These are phyloP conservation scores for Rattus rattus DNA, from an alignment of 2,113 vertebrate genomes.

Conservation along the genomic window DNA sequence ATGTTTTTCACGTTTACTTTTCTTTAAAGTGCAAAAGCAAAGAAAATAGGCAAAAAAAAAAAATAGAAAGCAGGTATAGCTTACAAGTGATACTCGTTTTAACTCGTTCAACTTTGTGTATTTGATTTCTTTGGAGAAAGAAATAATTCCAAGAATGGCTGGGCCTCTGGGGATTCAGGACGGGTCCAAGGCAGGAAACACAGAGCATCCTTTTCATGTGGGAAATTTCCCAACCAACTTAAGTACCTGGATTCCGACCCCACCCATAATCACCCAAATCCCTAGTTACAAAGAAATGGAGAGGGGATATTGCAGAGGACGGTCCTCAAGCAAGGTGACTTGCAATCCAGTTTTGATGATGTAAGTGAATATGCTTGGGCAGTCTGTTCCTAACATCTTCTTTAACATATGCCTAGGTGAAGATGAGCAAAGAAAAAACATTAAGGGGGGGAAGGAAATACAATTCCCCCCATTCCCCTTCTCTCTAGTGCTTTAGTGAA, in stretches of 20 bases:
- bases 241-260: constrained; percentile 11
- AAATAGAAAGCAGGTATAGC: neutral
- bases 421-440: constrained; percentile 34
- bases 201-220: neutral
- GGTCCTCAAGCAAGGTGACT: constrained; percentile 41
- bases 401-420: constrained; percentile 15
- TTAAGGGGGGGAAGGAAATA: neutral
- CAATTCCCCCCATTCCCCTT: neutral
- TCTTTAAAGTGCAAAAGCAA: constrained; percentile 18
- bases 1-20: constrained; percentile 22
- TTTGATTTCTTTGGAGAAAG: neutral
- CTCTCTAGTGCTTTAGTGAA: constrained; percentile 1
- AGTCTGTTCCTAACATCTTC: constrained; percentile 38
- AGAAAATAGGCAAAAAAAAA: neutral
- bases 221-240: constrained; percentile 23
- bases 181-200: neutral
- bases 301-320: neutral
- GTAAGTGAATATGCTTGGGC: constrained; percentile 7
- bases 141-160: neutral
- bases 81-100: neutral
- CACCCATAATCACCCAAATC: neutral
- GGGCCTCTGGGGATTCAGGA: neutral
- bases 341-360: constrained; percentile 45
- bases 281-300: constrained; percentile 42
- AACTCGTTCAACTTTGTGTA: constrained; percentile 1